Conservation (phyloP, 2,888 invertebrate genomes). For the Dasysyrphus tricinctus region DNA sequence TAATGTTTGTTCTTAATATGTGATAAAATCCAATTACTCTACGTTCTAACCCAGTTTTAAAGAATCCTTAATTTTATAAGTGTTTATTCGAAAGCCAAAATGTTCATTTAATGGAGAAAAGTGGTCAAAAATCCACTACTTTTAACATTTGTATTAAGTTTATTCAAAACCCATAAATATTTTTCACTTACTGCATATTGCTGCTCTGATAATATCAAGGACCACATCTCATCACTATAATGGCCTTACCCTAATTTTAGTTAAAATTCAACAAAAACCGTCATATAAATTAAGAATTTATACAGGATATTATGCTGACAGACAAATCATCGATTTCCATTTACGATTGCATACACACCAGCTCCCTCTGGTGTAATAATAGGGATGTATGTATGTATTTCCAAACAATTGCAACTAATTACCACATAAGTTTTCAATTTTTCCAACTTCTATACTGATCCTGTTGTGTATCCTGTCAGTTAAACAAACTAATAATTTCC, state of each 20-base stretch:
- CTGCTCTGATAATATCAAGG: constrained; percentile 13
- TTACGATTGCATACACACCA: not conserved
- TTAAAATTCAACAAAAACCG: not conserved
- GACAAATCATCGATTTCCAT: constrained; percentile 52
- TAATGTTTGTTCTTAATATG: too few relatives aligned
- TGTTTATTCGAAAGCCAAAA: too few relatives aligned
- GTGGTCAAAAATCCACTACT: too few relatives aligned
- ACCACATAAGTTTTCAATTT: constrained; percentile 49
- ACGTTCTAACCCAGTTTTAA: too few relatives aligned
- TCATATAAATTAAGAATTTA: not conserved
- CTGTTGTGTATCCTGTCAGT: constrained; percentile 15
- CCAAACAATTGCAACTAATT: constrained; percentile 52
- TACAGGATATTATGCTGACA: constrained; percentile 14
- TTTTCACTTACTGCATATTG: not conserved
- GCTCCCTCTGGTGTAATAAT: not conserved
- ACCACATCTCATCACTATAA: constrained; percentile 27
- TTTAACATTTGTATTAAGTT: too few relatives aligned
- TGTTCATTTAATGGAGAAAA: too few relatives aligned
- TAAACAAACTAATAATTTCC: constrained; percentile 54
- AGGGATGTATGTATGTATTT: not conserved
- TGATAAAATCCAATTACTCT: too few relatives aligned
- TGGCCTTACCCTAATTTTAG: constrained; percentile 26
- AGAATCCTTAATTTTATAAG: too few relatives aligned
- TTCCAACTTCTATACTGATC: not conserved
- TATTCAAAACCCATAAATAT: too few relatives aligned